These are phyloP conservation scores for Blastomussa wellsi DNA, from an alignment of 92 coral and sea anemone species.

Conservation along the genomic window DNA sequence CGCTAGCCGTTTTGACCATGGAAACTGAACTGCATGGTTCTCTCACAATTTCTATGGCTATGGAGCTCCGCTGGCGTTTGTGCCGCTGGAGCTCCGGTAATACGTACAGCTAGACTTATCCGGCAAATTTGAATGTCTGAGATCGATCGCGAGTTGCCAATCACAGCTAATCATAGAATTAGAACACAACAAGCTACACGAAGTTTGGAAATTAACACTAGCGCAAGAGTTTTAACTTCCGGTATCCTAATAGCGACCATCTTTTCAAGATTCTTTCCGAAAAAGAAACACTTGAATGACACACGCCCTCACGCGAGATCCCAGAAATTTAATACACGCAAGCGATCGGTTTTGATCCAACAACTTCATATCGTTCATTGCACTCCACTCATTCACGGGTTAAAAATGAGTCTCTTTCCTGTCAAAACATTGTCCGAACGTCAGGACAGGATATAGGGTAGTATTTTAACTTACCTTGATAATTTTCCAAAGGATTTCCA, in stretches of 20 bases:
- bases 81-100: too few species aligned
- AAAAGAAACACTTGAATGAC: not conserved
- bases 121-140: too few species aligned
- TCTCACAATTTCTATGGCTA: too few species aligned
- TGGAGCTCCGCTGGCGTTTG: too few species aligned
- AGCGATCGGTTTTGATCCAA: not conserved
- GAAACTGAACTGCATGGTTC: too few species aligned
- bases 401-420: not conserved
- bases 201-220: not conserved
- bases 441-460: too few species aligned
- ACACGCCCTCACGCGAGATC: not conserved
- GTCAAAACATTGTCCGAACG: not conserved
- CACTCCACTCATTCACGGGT: too few species aligned
- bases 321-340: too few species aligned
- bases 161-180: not conserved
- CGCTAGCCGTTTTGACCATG: too few species aligned
- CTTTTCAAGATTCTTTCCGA: not conserved
- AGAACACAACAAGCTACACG: not conserved
- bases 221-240: not conserved
- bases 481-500: slow-evolving; percentile 43
- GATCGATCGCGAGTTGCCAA: not conserved
- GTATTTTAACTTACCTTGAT: slow-evolving; percentile 27
- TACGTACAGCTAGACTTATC: not conserved
- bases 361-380: not conserved
- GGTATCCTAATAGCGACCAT: not conserved